phyloP scores from a whole-genome alignment of 2,888 invertebrate genomes.

The Electrophaes corylata region DNA sequence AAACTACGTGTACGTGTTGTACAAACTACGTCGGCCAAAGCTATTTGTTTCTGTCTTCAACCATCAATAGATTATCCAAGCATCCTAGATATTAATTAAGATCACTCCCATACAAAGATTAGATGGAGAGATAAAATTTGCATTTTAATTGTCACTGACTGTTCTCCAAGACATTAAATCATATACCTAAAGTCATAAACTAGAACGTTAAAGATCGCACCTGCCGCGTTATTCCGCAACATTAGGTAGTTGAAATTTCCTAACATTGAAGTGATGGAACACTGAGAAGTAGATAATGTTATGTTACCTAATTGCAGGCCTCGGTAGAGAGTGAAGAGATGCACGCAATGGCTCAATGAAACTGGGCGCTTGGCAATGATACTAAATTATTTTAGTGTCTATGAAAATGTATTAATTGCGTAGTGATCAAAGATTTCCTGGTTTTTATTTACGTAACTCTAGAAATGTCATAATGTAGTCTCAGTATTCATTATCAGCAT shows the following conservation, averaged over 20 bases:
- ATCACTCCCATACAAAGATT: not conserved
- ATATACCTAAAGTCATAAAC: constrained; percentile 20
- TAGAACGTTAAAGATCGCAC: constrained; percentile 14
- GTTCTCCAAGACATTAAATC: not conserved
- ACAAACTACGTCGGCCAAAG: no score
- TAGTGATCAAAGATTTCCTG: constrained; percentile 4
- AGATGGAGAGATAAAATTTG: not conserved
- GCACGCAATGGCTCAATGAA: constrained; percentile 56
- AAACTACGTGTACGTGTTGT: no score
- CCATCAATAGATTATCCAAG: not conserved
- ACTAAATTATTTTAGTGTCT: constrained; percentile 13
- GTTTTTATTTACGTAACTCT: not conserved
- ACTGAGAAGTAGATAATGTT: constrained; percentile 56
- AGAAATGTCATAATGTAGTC: no score
- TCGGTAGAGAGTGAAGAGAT: constrained; percentile 53
- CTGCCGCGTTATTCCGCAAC: constrained; percentile 34
- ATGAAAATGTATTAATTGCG: not conserved
- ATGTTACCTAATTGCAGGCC: constrained; percentile 60
- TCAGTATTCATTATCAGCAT: no score
- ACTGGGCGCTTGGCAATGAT: constrained; percentile 30
- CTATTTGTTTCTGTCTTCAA: no score
- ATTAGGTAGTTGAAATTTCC: constrained; percentile 53
- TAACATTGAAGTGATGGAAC: constrained; percentile 53
- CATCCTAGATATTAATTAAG: not conserved
- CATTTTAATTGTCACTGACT: not conserved